A percentile compares a stretch with the other conserved stretches of the same genome.
phyloP scores from a whole-genome alignment of 2,888 invertebrate species.

The Odontocerum albicorne region DNA sequence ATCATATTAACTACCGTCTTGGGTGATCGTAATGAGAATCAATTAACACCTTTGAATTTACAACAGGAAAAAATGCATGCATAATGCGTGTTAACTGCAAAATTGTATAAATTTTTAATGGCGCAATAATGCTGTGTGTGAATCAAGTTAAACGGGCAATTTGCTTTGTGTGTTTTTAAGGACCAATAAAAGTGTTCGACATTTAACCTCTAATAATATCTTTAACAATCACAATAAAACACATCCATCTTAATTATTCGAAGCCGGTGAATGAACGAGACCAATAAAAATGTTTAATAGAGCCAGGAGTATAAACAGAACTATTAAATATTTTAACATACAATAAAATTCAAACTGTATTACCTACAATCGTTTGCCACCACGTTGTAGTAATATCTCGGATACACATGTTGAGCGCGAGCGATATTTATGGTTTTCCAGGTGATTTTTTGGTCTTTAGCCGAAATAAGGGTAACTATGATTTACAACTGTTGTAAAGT shows the following conservation, averaged over 20 bases:
- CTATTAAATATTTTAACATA: conserved; percentile 33
- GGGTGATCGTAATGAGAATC: no score
- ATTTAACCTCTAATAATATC: conserved; percentile 24
- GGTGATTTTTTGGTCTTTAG: background rate
- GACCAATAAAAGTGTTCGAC: conserved; percentile 24
- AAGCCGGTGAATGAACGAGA: conserved; percentile 26
- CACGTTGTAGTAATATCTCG: conserved; percentile 3
- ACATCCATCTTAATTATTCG: conserved; percentile 28
- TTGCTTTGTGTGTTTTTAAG: conserved; percentile 22
- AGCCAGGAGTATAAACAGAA: conserved; percentile 25
- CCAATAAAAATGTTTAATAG: conserved; percentile 31
- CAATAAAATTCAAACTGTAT: conserved; percentile 28
- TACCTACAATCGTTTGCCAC: conserved; percentile 7
- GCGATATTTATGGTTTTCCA: no score
- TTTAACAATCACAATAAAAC: conserved; percentile 24
- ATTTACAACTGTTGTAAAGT: background rate
- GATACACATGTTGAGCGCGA: background rate
- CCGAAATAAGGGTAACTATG: background rate
- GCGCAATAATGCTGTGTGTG: conserved; percentile 13
- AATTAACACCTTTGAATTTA: no score
- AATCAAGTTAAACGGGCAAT: conserved; percentile 9
- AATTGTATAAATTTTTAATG: conserved; percentile 1
- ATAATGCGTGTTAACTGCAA: background rate
- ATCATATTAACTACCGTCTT: no score
- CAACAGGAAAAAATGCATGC: no score